Evolutionary conservation across 1,140 invertebrate genomes (phyloP), one percentile per base, ranked within the genome.

Genomic region (Nebria ingens): DNA sequence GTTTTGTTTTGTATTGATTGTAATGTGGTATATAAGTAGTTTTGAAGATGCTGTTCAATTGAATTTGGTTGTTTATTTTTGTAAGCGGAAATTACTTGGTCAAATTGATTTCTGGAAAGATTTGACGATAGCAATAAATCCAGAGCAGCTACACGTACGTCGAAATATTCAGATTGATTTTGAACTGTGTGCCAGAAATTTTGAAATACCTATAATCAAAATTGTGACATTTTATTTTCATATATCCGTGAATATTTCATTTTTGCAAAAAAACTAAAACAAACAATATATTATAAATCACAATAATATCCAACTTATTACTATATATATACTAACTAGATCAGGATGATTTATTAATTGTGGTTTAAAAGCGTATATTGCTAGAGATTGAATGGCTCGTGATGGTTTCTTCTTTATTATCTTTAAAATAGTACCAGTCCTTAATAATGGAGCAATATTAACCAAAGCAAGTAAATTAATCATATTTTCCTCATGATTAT

Each of bases 271-370:
- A n/a, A n/a, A n/a, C n/a, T n/a, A n/a, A n/a, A n/a, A n/a, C n/a
- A n/a, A n/a, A n/a, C n/a, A n/a, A n/a, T n/a, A n/a, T n/a, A n/a
- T n/a, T n/a, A n/a, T n/a, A n/a, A n/a, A n/a, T n/a, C n/a, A n/a
- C n/a, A 34, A 34, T 34, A 34, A 34, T 34, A 34, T 34, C n/a
- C n/a, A 34, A 34, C n/a, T 34, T 34, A 34, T 34, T 34, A 34
- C 25, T 34, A 34, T n/a, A 34, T 34, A 34, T 34, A 34, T 34
- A n/a, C 6, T 6, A 34, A 34, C 25, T 9, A 34, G 25, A 34
- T 34, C 25, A 6, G 25, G 25, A 34, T 34, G 6, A 6, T 6
- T 34, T 34, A n/a, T 9, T n/a, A 34, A n/a, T 9, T 34, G n/a
- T n/a, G 25, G 25, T 34, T 34, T 34, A 34, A 34, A 34, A 34